A percentile compares a stretch with the other conserved stretches of the same genome.
phyloP scores from a whole-genome alignment of 2,113 vertebrate genomes.

The Thymallus thymallus region DNA sequence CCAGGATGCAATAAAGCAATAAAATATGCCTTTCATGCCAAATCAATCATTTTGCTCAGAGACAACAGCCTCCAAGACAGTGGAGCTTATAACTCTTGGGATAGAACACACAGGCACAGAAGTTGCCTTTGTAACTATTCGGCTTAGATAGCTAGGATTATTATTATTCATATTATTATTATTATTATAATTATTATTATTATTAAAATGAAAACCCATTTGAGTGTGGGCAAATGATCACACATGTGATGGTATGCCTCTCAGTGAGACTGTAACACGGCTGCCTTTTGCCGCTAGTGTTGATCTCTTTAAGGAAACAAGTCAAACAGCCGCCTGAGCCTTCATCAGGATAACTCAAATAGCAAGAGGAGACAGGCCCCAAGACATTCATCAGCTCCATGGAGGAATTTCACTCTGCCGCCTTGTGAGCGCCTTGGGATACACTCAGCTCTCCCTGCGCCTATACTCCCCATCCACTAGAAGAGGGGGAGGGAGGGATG shows the following conservation, averaged over 20 bases:
- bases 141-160: too few relatives aligned
- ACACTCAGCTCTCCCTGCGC: constrained; percentile 40
- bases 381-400: constrained; percentile 65
- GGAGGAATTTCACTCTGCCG: constrained; percentile 62
- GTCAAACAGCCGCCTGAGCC: constrained; percentile 17
- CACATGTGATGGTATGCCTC: constrained; percentile 23
- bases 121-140: background rate
- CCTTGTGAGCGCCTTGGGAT: constrained; percentile 56
- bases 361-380: constrained; percentile 72
- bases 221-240: constrained; percentile 2
- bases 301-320: constrained; percentile 53
- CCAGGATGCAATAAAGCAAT: background rate
- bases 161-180: background rate
- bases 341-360: constrained; percentile 31
- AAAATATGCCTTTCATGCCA: background rate
- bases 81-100: background rate
- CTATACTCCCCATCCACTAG: constrained; percentile 44
- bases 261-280: constrained; percentile 27
- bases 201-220: constrained; percentile 13
- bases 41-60: background rate
- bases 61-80: background rate
- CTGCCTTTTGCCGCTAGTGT: constrained; percentile 36
- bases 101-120: background rate
- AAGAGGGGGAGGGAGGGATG: constrained; percentile 31
- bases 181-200: too few relatives aligned